Percentiles rank a stretch among this genome's conserved stretches.
Conservation (phyloP, 2,797 vertebrate genomes). For the Pseudopleuronectes americanus region DNA sequence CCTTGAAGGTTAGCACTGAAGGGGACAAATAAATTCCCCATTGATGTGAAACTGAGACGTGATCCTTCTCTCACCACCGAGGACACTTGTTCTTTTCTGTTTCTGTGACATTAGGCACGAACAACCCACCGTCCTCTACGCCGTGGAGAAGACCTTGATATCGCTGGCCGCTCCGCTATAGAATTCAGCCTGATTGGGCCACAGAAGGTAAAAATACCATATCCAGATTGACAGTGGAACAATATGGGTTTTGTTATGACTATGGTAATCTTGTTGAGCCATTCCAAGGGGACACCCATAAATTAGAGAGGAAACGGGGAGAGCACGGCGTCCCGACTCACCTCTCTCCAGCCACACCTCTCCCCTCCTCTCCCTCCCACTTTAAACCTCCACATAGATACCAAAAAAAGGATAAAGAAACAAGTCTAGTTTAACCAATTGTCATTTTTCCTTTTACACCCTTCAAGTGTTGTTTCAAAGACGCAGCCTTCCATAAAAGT, state of each 20-base stretch:
- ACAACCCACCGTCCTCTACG: conserved; percentile 59
- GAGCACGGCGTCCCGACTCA: conserved; percentile 60
- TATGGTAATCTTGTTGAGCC: conserved; percentile 86
- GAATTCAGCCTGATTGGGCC: conserved; percentile 73
- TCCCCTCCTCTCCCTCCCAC: conserved; percentile 57
- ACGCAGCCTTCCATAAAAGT: conserved; percentile 85
- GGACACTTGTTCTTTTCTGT: conserved; percentile 74
- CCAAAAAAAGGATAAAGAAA: conserved; percentile 52
- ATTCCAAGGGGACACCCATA: conserved; percentile 82
- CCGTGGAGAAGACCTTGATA: conserved; percentile 65
- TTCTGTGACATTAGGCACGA: conserved; percentile 66
- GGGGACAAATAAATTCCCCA: conserved; percentile 67
- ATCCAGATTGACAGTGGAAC: conserved; percentile 83
- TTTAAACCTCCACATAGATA: conserved; percentile 70
- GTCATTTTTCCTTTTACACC: conserved; percentile 83
- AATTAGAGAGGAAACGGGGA: conserved; percentile 76
- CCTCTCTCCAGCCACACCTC: conserved; percentile 57
- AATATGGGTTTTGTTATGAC: conserved; percentile 84
- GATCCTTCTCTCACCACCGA: conserved; percentile 66
- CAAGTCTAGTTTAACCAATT: conserved; percentile 85
- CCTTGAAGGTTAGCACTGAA: conserved; percentile 65
- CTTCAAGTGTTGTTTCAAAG: conserved; percentile 89
- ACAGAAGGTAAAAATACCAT: conserved; percentile 80
- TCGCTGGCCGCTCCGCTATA: conserved; percentile 63
- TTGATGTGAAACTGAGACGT: conserved; percentile 78